Evolutionary conservation across 2,888 invertebrate genomes (phyloP), one percentile per base, ranked within the genome.

Genomic region (Drosophila vallismaia): DNA sequence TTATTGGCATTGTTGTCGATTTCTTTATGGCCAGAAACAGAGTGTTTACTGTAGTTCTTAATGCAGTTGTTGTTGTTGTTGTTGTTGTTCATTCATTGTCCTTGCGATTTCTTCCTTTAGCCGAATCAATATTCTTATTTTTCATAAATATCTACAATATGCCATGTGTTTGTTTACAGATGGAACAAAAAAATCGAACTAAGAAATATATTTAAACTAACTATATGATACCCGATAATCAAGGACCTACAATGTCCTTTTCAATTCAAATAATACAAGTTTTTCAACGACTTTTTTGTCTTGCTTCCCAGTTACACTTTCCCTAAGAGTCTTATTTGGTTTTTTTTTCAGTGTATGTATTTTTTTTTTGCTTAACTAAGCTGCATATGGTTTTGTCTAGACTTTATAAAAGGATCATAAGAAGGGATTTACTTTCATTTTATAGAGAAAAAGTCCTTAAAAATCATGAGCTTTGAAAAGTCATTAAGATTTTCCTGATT

Each of bases 11-110:
- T 46, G 51, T 38, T 52, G 52, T 66, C 54, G 51, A 71, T 56
- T 62, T 62, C 69, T 68, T 76, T 71, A 74, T 80, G 63, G 56
- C 66, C 36, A 45, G 28, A n/a, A 55, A 56, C 60, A 60, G 38
- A 31, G 57, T 48, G 38, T 31, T 24, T 26, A 19, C 38, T 56
- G 44, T 71, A 31, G 62, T 57, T 24, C 33, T 57, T 56, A 49
- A 50, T 50, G 14, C 44, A n/a, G 28, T 8, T 54, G 28, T 59
- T 14, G 14, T 14, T 14, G 1, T 14, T 14, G 8, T 4, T 28
- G 33, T 7, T 33, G 55, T 33, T 14, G n/a, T 10, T 24, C 14
- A 19, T 19, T 4, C 40, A 46, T 38, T 46, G 55, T 55, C 14
- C 54, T 36, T 14, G 26, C 19, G n/a, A 45, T 36, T 45, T 26